Base-by-base conservation (phyloP, 2,797 vertebrate species). In the Astyanax mexicanus region DNA sequence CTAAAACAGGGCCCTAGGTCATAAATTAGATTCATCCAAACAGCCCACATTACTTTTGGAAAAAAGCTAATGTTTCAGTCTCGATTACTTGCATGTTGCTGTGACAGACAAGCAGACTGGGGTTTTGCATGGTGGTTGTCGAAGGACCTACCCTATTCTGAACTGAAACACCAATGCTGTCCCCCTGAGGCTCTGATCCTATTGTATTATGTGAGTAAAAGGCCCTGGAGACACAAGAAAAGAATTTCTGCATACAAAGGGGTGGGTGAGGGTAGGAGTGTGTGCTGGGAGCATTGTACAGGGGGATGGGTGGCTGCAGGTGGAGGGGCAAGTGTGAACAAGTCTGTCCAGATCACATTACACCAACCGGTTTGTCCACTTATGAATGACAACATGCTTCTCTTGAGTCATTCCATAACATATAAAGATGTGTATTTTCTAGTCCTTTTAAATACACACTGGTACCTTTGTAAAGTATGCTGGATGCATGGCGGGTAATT, bases 171-270 rank as follows among this genome's bases (percentile, higher is more conserved):
- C 23, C 42, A 65, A 23, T 19, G 17, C 13, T 15, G 23, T 25
- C 0, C 27, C 57, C 54, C 54, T 57, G 23, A 27, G 42, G 37
- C 47, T 38, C 5, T 0, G 10, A 65, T 44, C 21, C 25, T 55
- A 51, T 52, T 72, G 71, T 57, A 37, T 65, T 57, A 57, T 40
- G 54, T 7, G 13, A 47, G 15, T 15, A 55, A 71, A 71, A 55
- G 29, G 38, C 15, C 38, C 61, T 55, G 9, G 40, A 74, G 74
- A 73, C 74, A 45, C n/a, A 79, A 71, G 71, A 82, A 69, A 83
- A 74, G 80, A 88, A 88, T 90, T 91, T 85, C 88, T 79, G 72
- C 44, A 78, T 45, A 86, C 80, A 89, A 85, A 87, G 70, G 70
- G 69, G 76, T 69, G 78, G 27, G 40, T 62, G 35, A 44, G 49